Conservation (phyloP, 1,140 invertebrate genomes). For the Steinernema feltiae region DNA sequence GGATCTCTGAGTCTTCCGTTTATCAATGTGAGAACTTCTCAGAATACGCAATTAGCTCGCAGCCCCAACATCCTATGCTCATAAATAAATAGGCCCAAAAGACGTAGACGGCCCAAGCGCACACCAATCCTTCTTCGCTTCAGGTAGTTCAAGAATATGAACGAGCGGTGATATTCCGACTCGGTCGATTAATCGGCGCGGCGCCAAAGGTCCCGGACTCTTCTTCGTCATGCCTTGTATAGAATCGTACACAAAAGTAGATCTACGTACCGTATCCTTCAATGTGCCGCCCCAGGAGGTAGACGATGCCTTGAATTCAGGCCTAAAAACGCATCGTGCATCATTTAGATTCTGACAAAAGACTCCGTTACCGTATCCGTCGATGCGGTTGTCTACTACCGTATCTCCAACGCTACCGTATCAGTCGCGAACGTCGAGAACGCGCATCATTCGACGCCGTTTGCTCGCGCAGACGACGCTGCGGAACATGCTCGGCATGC, state of each 20-base stretch:
- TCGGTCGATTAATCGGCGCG: conserved; percentile 62
- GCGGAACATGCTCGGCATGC: conserved; percentile 82
- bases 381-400: conserved; percentile 84
- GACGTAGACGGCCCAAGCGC: no score
- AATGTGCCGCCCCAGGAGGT: conserved; percentile 66
- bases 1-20: no score
- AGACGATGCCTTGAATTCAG: conserved; percentile 19
- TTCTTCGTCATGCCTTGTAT: conserved; percentile 61
- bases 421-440: conserved; percentile 72
- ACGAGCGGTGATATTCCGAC: conserved; percentile 62
- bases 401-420: conserved; percentile 76
- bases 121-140: not conserved
- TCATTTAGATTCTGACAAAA: conserved; percentile 77
- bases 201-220: conserved; percentile 60
- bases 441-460: conserved; percentile 74
- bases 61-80: no score
- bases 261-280: conserved; percentile 64
- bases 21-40: no score
- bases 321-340: conserved; percentile 3
- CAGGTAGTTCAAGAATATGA: conserved; percentile 63
- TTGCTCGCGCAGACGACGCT: conserved; percentile 75
- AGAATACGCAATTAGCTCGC: no score
- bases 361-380: conserved; percentile 85
- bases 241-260: conserved; percentile 63
- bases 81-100: no score